Percentiles rank a stretch among this genome's conserved stretches.
These are phyloP conservation scores for Sparidentex hasta DNA, from an alignment of 2,797 vertebrate species.

Conservation along the genomic window DNA sequence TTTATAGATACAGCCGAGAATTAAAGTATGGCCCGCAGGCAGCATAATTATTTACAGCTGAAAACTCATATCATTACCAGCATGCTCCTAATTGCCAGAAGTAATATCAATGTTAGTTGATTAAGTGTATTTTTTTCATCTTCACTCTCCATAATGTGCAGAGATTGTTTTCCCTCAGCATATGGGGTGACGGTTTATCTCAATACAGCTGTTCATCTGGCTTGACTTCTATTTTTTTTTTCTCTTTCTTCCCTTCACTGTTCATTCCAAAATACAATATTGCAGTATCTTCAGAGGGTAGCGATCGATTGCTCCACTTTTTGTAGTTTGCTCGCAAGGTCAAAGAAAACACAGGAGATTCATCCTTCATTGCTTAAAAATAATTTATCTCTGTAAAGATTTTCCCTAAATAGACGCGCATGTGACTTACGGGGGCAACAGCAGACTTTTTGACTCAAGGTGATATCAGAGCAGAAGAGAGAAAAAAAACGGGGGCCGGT, in stretches of 20 bases:
- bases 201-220: constrained; percentile 86
- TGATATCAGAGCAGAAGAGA: constrained; percentile 57
- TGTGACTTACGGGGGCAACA: constrained; percentile 59
- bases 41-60: constrained; percentile 99
- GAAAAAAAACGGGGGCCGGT: constrained; percentile 18
- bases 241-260: constrained; percentile 43
- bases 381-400: constrained; percentile 68
- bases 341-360: constrained; percentile 76
- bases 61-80: constrained; percentile 99
- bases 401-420: constrained; percentile 72
- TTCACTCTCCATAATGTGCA: constrained; percentile 88
- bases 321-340: constrained; percentile 81
- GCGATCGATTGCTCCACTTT: constrained; percentile 78
- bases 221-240: constrained; percentile 81
- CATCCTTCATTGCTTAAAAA: constrained; percentile 71
- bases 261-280: constrained; percentile 78
- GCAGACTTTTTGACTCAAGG: constrained; percentile 45
- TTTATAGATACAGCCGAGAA: constrained; percentile 99
- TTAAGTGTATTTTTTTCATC: constrained; percentile 88
- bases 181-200: constrained; percentile 89
- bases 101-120: constrained; percentile 99
- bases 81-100: constrained; percentile 99
- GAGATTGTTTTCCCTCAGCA: constrained; percentile 92
- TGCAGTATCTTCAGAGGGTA: constrained; percentile 73
- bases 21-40: constrained; percentile 99